Percentiles rank a stretch among this genome's conserved stretches.
Conservation (phyloP, 2,888 invertebrate genomes). For the Acheta domesticus region DNA sequence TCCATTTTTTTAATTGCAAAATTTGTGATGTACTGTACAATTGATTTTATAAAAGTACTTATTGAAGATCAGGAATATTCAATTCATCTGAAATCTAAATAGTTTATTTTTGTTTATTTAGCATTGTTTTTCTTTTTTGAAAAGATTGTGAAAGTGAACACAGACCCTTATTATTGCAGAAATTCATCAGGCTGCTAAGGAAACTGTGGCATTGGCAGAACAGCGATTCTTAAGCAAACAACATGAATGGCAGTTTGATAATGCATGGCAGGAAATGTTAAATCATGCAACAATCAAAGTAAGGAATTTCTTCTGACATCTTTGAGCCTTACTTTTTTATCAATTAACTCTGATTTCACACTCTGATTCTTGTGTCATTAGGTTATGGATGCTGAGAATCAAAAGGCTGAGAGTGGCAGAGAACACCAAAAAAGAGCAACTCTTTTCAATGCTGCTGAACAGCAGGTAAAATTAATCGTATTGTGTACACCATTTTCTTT, state of each 20-base stretch:
- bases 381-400: slow-evolving; percentile 91
- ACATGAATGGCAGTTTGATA: slow-evolving; percentile 77
- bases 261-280: slow-evolving; percentile 94
- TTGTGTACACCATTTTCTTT: not conserved
- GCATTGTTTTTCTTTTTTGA: too few relatives aligned
- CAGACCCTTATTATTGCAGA: slow-evolving; percentile 26
- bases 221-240: slow-evolving; percentile 70
- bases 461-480: slow-evolving; percentile 54
- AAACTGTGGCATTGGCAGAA: slow-evolving; percentile 76
- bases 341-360: too few relatives aligned
- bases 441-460: slow-evolving; percentile 77
- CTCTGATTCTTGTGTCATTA: slow-evolving; percentile 45
- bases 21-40: not conserved
- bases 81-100: too few relatives aligned
- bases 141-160: not conserved
- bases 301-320: not conserved
- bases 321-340: too few relatives aligned
- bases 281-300: slow-evolving; percentile 82
- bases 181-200: slow-evolving; percentile 37
- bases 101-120: too few relatives aligned
- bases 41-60: not conserved
- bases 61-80: too few relatives aligned
- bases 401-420: slow-evolving; percentile 82
- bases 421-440: slow-evolving; percentile 82
- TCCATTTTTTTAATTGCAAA: not conserved